phyloP scores from a whole-genome alignment of 2,797 vertebrate species.

The Myripristis murdjan region DNA sequence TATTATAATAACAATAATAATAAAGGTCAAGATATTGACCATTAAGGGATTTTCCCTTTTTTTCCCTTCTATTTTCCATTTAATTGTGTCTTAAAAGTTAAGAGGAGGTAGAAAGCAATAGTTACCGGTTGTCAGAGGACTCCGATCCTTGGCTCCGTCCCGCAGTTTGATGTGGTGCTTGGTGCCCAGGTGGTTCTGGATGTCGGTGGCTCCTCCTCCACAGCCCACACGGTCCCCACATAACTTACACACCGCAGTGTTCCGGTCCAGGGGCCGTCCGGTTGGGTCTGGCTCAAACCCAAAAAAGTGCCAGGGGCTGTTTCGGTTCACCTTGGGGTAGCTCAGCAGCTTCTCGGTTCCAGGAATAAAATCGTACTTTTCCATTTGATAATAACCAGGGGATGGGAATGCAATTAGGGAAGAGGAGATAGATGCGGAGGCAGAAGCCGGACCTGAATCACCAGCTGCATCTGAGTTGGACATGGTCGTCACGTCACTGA shows the following conservation, averaged over 20 bases:
- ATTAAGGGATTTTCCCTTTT: no score
- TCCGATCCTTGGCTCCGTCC: constrained; percentile 57
- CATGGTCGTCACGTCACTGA: constrained; percentile 70
- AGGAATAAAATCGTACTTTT: constrained; percentile 74
- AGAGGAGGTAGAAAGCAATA: not conserved
- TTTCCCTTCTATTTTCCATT: no score
- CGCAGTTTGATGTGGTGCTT: constrained; percentile 82
- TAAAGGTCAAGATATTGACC: no score
- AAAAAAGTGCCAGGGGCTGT: constrained; percentile 84
- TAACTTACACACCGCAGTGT: constrained; percentile 83
- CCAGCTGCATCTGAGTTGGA: constrained; percentile 31
- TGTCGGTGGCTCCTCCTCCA: constrained; percentile 74
- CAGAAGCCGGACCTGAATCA: constrained; percentile 18
- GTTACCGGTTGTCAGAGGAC: constrained; percentile 47
- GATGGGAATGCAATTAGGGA: constrained; percentile 40
- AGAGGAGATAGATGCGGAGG: constrained; percentile 40
- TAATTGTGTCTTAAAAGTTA: no score
- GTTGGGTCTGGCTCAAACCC: constrained; percentile 82
- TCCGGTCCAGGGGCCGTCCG: constrained; percentile 81
- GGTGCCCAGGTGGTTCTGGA: constrained; percentile 80
- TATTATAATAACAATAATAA: no score
- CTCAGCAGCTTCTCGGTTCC: constrained; percentile 77
- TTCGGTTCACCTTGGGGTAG: constrained; percentile 57
- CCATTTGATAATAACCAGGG: constrained; percentile 2
- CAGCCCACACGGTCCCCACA: constrained; percentile 81